A percentile compares a stretch with the other conserved stretches of the same genome.
phyloP scores from a whole-genome alignment of 2,113 vertebrate genomes.

The Leucopternis melanops region DNA sequence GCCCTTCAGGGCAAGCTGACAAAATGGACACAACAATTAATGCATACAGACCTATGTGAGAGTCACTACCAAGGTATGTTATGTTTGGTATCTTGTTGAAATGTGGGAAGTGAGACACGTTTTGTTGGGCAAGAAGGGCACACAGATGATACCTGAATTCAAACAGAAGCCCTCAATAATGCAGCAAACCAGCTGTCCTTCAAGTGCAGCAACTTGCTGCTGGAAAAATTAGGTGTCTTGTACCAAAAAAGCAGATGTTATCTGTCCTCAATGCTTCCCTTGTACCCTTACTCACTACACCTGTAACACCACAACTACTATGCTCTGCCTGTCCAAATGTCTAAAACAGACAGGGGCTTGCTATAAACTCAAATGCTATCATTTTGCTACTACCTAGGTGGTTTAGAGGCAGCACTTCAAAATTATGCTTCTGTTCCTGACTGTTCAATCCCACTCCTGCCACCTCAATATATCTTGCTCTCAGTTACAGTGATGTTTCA shows the following conservation, averaged over 20 bases:
- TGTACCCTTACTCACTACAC: background rate
- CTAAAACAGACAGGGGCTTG: background rate
- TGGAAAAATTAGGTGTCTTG: background rate
- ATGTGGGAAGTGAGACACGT: fast-evolving
- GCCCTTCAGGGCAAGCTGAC: background rate
- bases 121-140: background rate
- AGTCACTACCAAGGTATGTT: background rate
- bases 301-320: background rate
- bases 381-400: background rate
- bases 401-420: background rate
- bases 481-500: background rate
- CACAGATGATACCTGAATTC: background rate
- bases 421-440: background rate
- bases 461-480: background rate
- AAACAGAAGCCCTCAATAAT: background rate
- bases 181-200: background rate
- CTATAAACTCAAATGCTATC: background rate
- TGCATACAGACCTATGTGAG: background rate
- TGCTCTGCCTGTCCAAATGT: background rate
- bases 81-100: background rate
- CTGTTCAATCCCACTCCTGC: background rate
- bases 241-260: background rate
- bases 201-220: background rate
- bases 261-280: background rate
- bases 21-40: background rate